A percentile compares a stretch with the other conserved stretches of the same genome.
These are phyloP conservation scores for Protaetia brevitarsis DNA, from an alignment of 1,140 invertebrate species.

Conservation along the genomic window DNA sequence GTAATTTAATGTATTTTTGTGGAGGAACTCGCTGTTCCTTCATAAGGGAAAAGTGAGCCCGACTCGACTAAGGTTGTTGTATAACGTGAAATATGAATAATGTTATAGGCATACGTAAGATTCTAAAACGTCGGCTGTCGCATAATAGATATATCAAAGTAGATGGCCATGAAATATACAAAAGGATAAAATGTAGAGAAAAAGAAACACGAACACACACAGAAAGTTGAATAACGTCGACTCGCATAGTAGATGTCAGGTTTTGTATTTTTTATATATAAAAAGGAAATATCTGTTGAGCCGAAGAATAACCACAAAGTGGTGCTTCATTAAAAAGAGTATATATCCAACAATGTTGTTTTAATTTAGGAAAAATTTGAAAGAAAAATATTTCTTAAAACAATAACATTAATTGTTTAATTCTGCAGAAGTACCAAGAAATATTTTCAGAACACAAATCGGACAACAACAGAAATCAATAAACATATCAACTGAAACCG, in stretches of 20 bases:
- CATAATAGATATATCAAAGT: slow-evolving; percentile 11
- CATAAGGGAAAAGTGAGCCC: background rate
- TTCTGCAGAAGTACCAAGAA: background rate
- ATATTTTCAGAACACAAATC: too few relatives aligned
- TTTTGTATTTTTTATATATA: background rate
- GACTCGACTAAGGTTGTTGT: background rate
- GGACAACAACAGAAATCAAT: too few relatives aligned
- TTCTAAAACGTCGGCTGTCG: slow-evolving; percentile 2
- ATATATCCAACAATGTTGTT: too few relatives aligned
- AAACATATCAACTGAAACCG: too few relatives aligned
- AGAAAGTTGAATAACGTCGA: slow-evolving; percentile 11
- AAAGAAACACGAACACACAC: slow-evolving; percentile 2
- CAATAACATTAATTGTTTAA: too few relatives aligned
- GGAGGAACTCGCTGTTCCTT: background rate
- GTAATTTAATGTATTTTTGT: slow-evolving; percentile 1
- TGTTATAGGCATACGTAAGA: background rate
- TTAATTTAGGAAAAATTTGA: too few relatives aligned
- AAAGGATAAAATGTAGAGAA: slow-evolving; percentile 4
- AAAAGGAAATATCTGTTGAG: background rate
- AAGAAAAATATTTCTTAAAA: too few relatives aligned
- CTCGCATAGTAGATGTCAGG: background rate
- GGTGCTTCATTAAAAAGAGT: too few relatives aligned
- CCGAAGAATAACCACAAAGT: too few relatives aligned
- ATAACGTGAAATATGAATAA: slow-evolving; percentile 9
- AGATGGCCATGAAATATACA: slow-evolving; percentile 15